Base-by-base conservation (phyloP, 2,888 invertebrate genomes). In the Acanthosepion pharaonis region DNA sequence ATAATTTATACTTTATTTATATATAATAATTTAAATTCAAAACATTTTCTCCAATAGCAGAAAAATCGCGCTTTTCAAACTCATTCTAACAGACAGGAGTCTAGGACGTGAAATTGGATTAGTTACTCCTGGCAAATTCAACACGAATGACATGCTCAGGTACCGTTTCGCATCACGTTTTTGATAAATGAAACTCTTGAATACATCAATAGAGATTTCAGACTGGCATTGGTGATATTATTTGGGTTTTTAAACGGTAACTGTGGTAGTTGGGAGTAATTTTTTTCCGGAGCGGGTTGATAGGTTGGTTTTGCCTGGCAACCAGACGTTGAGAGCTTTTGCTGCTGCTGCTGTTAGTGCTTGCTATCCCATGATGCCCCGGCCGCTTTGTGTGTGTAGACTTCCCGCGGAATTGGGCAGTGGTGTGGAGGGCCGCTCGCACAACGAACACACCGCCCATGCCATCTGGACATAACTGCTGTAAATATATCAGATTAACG, bases 371-470 rank as follows among this genome's bases (percentile, higher is more conserved):
- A 94, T 94, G 59, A 55, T 94, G 94, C 94, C 64, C 48, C 55
- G 94, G 48, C 64, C 33, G 95, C 95, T 95, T 95, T 95, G 95
- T 95, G 94, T 95, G 94, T 94, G 95, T 93, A 94, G 94, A 94
- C 95, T 96, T 96, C 96, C 96, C 96, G 96, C 96, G 96, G 96
- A 96, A 96, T 96, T 95, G 95, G 95, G 95, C 95, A 94, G 95
- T 95, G 95, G 95, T 95, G 95, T 95, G 92, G 94, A 78, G 92
- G 94, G 92, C 33, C 55, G 91, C 94, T 91, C 91, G 33, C 9
- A 78, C 78, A 78, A 78, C 78, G 78, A 78, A 78, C n/a, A n/a
- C 78, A 33, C 78, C 78, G 11, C 78, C 9, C 78, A n/a, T 78
- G 28, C 78, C 78, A 78, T 78, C 78, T 78, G 78, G 92, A 64